A percentile compares a stretch with the other conserved stretches of the same genome.
Evolutionary conservation across 1,140 invertebrate species (phyloP).

Genomic region (Tetragnatha versicolor): DNA sequence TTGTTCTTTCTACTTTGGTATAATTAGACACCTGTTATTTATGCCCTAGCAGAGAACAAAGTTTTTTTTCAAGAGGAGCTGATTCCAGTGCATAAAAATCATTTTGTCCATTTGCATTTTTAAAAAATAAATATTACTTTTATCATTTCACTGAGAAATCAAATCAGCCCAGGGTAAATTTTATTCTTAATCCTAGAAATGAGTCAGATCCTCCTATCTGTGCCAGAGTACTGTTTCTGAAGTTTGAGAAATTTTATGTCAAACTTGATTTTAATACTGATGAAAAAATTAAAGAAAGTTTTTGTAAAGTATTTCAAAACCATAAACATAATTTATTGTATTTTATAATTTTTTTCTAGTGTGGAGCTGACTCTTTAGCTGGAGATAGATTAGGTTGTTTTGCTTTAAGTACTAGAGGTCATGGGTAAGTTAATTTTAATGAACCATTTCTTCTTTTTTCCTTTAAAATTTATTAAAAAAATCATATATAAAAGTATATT

Average conservation of each 20-base stretch:
- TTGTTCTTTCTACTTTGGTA: no score
- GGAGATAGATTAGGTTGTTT: slow-evolving; percentile 92
- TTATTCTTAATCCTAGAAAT: no score
- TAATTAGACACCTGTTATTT: no score
- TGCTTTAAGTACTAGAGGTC: slow-evolving; percentile 86
- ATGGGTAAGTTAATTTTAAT: slow-evolving; percentile 71
- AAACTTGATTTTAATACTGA: no score
- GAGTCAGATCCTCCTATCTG: no score
- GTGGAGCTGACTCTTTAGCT: slow-evolving; percentile 96
- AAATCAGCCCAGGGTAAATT: no score
- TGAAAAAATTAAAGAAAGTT: neutral
- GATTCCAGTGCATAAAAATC: no score
- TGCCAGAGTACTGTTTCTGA: neutral
- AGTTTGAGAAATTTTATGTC: neutral
- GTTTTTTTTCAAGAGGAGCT: no score
- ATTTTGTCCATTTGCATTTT: no score
- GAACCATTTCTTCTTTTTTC: slow-evolving; percentile 9
- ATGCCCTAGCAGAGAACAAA: no score
- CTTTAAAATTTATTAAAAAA: neutral
- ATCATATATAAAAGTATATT: neutral
- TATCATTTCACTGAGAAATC: no score
- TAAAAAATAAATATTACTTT: no score
- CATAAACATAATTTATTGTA: neutral
- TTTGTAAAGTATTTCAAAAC: neutral
- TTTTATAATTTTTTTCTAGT: slow-evolving; percentile 65